phyloP scores from a whole-genome alignment of 2,797 vertebrate genomes.

The Salmo trutta region DNA sequence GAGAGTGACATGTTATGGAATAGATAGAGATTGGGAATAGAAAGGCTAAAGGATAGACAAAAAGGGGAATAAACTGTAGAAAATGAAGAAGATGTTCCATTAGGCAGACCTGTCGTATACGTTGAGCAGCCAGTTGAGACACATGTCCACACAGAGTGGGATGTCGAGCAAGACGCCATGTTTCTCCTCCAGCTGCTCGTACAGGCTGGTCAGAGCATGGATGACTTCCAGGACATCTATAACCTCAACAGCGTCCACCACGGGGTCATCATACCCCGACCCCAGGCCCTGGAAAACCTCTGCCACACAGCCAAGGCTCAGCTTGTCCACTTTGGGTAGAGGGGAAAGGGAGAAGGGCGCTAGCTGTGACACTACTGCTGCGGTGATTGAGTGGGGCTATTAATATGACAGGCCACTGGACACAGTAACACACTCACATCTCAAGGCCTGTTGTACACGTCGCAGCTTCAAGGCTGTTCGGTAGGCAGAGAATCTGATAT shows the following conservation, averaged over 20 bases:
- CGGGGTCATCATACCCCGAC: slow-evolving; percentile 39
- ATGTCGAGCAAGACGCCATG: slow-evolving; percentile 79
- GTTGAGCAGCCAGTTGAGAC: background rate
- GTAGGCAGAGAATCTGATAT: slow-evolving; percentile 58
- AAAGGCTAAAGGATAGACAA: background rate
- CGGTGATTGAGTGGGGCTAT: background rate
- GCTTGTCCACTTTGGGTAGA: slow-evolving; percentile 76
- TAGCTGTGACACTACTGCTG: background rate
- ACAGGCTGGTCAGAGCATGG: slow-evolving; percentile 79
- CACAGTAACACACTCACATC: slow-evolving; percentile 27
- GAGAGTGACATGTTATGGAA: background rate
- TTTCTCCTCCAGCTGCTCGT: slow-evolving; percentile 81
- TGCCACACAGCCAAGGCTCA: slow-evolving; percentile 72
- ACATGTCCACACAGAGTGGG: slow-evolving; percentile 80
- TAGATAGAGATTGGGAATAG: background rate
- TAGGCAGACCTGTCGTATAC: slow-evolving; percentile 51
- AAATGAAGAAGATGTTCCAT: no score
- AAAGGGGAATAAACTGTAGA: no score
- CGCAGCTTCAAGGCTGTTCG: slow-evolving; percentile 61
- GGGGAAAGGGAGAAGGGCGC: background rate
- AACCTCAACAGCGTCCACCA: slow-evolving; percentile 75
- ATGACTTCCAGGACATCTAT: slow-evolving; percentile 84
- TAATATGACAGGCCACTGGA: background rate
- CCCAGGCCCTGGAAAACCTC: slow-evolving; percentile 74
- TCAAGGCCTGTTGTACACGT: slow-evolving; percentile 78